Evolutionary conservation across 2,888 invertebrate genomes (phyloP), one percentile per base, ranked within the genome.

Genomic region (Nesidiocoris tenuis): DNA sequence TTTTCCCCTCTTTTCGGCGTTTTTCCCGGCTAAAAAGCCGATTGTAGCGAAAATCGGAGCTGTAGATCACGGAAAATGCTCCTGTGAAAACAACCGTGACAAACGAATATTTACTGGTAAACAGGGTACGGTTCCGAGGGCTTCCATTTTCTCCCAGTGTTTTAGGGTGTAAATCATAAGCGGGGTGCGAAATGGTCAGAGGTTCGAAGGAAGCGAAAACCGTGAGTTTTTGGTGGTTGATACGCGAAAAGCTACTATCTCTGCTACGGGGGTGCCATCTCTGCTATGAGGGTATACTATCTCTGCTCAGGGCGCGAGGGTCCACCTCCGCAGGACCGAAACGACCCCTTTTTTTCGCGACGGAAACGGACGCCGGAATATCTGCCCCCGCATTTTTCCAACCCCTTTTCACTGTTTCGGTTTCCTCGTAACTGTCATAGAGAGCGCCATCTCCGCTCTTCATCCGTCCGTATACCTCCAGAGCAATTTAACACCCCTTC

Each of bases 21-120:
- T 39, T 39, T 39, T 39, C 12, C n/a, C 39, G 12, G 39, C 39
- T 39, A 39, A 39, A 39, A 39, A 39, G 39, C 39, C 39, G 39
- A 3, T 12, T 12, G 39, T 39, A 39, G 39, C 12, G 39, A 39
- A 67, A 67, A 67, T 67, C 67, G 16, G 67, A 22, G 67, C 67
- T 55, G 67, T 67, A 67, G 67, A 67, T 67, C 67, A 67, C 22
- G 55, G 39, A 39, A 39, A 39, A 39, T 12, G 56, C 19, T 5
- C 25, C 19, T n/a, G 66, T 55, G 67, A 67, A 67, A 67, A 67
- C 67, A 67, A 56, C 54, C 67, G 16, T 67, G 67, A 67, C 67
- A 67, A 56, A 67, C 67, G 67, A 67, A 67, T 67, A 67, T 67
- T 67, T 67, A 67, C 67, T 67, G 39, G 67, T 67, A 56, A 56